These are phyloP conservation scores for Formicarius rufipectus DNA, from an alignment of 2,113 vertebrate species.

Conservation along the genomic window DNA sequence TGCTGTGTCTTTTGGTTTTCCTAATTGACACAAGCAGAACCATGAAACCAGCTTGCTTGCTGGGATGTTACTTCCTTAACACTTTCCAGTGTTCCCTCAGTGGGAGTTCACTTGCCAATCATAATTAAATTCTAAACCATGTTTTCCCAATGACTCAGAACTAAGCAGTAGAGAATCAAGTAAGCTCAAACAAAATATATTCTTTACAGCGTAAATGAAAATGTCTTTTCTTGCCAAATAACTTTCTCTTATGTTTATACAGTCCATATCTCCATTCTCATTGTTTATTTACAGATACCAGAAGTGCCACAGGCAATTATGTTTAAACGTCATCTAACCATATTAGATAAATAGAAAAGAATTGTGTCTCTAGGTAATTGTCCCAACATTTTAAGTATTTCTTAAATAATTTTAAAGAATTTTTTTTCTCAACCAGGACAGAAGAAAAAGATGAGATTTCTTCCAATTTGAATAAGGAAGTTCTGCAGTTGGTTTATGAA, in stretches of 20 bases:
- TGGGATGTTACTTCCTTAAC: background rate
- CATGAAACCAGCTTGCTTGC: background rate
- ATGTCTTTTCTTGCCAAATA: background rate
- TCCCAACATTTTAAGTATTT: background rate
- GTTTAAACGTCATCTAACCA: background rate
- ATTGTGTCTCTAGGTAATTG: background rate
- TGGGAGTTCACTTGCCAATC: background rate
- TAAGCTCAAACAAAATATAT: background rate
- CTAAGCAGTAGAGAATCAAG: background rate
- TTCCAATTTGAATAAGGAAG: background rate
- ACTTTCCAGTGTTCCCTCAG: background rate
- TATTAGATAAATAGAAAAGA: background rate
- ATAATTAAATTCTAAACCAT: background rate
- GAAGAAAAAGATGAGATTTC: background rate
- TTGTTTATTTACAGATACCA: conserved; percentile 4
- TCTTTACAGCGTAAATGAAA: background rate
- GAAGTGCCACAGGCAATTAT: background rate
- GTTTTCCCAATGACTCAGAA: background rate
- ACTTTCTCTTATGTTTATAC: background rate
- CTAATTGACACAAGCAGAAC: background rate
- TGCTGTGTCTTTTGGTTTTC: background rate
- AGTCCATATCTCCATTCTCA: background rate
- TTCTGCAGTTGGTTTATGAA: background rate
- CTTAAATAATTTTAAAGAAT: background rate
- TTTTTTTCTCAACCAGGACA: background rate